Percentiles rank a stretch among this genome's conserved stretches.
These are phyloP conservation scores for Tetrao urogallus DNA, from an alignment of 2,113 vertebrate genomes.

Conservation along the genomic window DNA sequence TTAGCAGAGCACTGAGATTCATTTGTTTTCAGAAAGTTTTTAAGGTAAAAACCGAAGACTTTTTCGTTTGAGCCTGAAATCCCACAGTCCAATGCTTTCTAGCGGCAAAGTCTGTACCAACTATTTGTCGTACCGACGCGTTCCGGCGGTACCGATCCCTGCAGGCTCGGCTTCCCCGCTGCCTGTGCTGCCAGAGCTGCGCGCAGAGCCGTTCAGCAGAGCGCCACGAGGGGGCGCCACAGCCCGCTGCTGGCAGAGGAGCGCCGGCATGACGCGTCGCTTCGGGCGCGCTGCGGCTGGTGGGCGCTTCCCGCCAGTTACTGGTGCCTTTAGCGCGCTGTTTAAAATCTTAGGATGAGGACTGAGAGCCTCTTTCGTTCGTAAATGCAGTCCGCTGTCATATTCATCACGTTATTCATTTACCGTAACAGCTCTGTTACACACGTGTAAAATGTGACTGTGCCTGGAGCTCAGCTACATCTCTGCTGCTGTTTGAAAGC, in stretches of 20 bases:
- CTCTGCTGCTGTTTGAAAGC: fast-evolving
- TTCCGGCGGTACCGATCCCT: too few relatives aligned
- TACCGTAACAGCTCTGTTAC: fast-evolving
- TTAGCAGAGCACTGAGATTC: background rate
- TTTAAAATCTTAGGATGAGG: background rate
- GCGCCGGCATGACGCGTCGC: too few relatives aligned
- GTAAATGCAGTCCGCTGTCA: fast-evolving
- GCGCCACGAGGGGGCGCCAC: conserved; percentile 53
- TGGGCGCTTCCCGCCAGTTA: background rate
- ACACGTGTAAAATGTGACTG: fast-evolving
- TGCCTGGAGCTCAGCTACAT: fast-evolving
- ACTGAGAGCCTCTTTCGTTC: background rate
- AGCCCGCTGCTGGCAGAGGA: background rate
- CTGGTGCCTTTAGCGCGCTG: background rate
- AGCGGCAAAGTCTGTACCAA: background rate
- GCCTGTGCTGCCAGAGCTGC: too few relatives aligned
- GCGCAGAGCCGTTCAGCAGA: background rate
- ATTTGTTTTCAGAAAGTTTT: too few relatives aligned
- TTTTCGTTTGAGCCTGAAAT: background rate
- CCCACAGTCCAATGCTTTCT: background rate
- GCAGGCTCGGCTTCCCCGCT: too few relatives aligned
- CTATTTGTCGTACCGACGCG: too few relatives aligned
- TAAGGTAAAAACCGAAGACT: background rate
- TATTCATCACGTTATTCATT: too few relatives aligned
- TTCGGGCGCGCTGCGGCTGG: background rate